Percentiles rank a stretch among this genome's conserved stretches.
phyloP scores from a whole-genome alignment of 2,797 vertebrate genomes.

The Hyperoplus lanceolatus region DNA sequence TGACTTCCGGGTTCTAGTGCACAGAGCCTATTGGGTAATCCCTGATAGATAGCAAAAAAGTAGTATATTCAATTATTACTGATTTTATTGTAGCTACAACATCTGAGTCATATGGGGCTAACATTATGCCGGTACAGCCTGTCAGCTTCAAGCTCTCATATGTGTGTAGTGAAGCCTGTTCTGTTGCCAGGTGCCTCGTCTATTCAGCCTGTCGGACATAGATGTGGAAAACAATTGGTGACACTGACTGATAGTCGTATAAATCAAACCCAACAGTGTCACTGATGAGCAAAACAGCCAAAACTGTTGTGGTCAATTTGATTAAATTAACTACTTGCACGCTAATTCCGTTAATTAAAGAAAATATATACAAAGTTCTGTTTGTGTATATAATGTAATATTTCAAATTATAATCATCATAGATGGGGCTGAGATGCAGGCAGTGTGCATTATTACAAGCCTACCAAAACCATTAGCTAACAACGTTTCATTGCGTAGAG shows the following conservation, averaged over 20 bases:
- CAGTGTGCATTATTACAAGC: not conserved
- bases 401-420: not conserved
- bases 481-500: not conserved
- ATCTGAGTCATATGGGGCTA: conserved; percentile 7
- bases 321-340: conserved; percentile 29
- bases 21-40: not conserved
- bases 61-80: not conserved
- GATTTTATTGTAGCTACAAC: not conserved
- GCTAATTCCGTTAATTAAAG: not conserved
- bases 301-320: conserved; percentile 18
- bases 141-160: conserved; percentile 24
- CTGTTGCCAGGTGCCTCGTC: conserved; percentile 30
- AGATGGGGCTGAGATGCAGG: not conserved
- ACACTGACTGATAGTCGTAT: conserved; percentile 45
- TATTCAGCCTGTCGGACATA: conserved; percentile 34
- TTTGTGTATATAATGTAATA: not conserved
- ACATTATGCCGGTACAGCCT: conserved; percentile 7
- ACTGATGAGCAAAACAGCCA: conserved; percentile 24
- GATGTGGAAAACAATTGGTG: conserved; percentile 27
- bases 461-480: not conserved
- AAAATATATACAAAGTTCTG: not conserved
- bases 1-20: no score
- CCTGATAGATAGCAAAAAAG: conserved; percentile 1
- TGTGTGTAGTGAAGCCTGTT: conserved; percentile 17
- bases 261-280: conserved; percentile 44